Conservation (phyloP, 2,113 vertebrate genomes). For the Ploceus nigricollis region DNA sequence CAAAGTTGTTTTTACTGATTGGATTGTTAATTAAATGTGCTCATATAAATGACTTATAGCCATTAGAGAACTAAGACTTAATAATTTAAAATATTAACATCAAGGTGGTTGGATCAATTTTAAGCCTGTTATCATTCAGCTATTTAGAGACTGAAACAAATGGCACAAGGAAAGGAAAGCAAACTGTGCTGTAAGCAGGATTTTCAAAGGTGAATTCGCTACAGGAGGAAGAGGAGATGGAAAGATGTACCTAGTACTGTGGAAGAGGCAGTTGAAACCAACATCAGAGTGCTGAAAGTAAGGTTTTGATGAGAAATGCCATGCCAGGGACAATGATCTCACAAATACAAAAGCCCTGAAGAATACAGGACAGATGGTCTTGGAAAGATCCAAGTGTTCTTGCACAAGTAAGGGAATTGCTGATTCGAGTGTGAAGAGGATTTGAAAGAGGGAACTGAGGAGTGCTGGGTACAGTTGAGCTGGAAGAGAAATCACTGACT, state of each 20-base stretch:
- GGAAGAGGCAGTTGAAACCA: background rate
- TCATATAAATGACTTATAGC: constrained; percentile 49
- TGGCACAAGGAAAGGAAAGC: background rate
- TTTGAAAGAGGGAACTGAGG: background rate
- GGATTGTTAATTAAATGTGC: constrained; percentile 61
- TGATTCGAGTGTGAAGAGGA: background rate
- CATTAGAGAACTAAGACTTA: constrained; percentile 35
- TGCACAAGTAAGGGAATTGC: background rate
- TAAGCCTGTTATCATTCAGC: constrained; percentile 1
- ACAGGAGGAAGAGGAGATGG: background rate
- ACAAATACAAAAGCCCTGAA: background rate
- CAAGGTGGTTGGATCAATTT: constrained; percentile 26
- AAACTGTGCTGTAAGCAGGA: background rate
- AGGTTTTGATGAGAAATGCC: background rate
- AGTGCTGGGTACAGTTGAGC: background rate
- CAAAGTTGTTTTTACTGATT: constrained; percentile 60
- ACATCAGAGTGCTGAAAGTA: background rate
- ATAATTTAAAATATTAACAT: constrained; percentile 47
- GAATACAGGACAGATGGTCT: background rate
- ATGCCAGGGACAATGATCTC: background rate
- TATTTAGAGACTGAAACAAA: background rate
- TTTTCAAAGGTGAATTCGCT: background rate
- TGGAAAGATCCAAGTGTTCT: background rate
- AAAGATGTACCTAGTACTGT: background rate
- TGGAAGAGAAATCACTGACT: background rate